Evolutionary conservation across 2,888 invertebrate species (phyloP).

Genomic region (Athetis lepigone): DNA sequence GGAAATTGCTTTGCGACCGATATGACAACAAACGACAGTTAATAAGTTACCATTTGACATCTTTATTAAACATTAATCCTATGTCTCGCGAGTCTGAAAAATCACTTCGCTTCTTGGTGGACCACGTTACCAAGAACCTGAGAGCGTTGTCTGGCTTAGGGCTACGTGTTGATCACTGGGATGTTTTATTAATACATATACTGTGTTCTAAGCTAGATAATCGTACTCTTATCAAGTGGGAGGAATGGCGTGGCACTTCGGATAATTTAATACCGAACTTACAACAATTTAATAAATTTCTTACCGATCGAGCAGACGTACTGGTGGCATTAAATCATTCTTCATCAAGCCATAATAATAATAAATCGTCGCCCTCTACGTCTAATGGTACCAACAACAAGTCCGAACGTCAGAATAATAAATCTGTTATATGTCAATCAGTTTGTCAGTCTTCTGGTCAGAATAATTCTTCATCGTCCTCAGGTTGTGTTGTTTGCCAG

Average conservation of each 20-base stretch:
- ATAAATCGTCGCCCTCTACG: background rate
- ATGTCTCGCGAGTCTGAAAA: constrained; percentile 1
- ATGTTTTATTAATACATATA: constrained; percentile 2
- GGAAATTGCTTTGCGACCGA: background rate
- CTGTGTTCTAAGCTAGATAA: constrained; percentile 1
- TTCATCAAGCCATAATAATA: constrained; percentile 2
- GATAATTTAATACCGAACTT: background rate
- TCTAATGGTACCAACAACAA: background rate
- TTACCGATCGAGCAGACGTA: constrained; percentile 18
- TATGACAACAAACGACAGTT: background rate
- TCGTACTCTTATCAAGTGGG: constrained; percentile 2
- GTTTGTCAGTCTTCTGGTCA: background rate
- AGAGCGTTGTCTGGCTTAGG: no score
- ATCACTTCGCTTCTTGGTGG: background rate
- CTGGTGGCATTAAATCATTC: constrained; percentile 1
- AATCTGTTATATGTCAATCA: background rate
- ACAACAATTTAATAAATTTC: constrained; percentile 16
- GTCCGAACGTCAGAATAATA: constrained; percentile 4
- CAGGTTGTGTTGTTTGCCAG: no score
- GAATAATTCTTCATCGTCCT: no score
- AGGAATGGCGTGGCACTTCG: background rate
- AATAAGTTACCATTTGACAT: background rate
- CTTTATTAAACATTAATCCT: background rate
- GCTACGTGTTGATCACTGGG: no score
- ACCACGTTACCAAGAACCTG: constrained; percentile 4